Evolutionary conservation across 2,888 invertebrate species (phyloP), one percentile per base, ranked within the genome.

Genomic region (Ferdinandea cuprea): DNA sequence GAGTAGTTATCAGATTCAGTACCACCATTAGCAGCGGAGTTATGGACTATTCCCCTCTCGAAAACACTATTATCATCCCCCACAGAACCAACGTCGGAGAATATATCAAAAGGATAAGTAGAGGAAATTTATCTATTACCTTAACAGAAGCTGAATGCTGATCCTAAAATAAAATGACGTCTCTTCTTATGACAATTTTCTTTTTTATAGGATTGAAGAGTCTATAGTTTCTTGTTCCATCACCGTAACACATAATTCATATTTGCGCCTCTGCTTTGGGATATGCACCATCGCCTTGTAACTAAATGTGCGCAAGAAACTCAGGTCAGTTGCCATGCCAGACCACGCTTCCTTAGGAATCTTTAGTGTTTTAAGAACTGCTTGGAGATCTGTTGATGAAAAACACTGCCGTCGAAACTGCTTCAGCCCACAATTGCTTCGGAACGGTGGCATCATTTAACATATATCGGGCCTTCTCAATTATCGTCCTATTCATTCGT

Each of bases 391-490:
- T 17, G 11, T 54, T 54, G 5, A 58, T 32, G n/a, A 56, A 40
- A 21, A 40, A 40, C 9, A 25, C 52, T 21, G 76, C 76, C 50
- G 74, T 80, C 66, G 37, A 46, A 61, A 42, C 69, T 25, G 68
- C 74, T 69, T 74, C 80, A 37, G 68, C 68, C 69, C 65, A 81
- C 13, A 69, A 69, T n/a, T 30, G 19, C 15, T 77, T 61, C n/a
- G 42, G 9, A 0, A 77, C 17, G 0, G 66, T 65, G 0, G 77
- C 59, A n/a, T 83, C 59, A 4, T 46, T 28, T 6, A 77, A 17
- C 71, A 72, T 65, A 9, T 61, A 83, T n/a, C 77, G 77, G 35
- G 68, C 69, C 21, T 58, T 85, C 37, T 86, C 86, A 0, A 85
- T 28, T 1, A 86, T 46, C 0, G 85, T 85, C 11, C 86, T 40